A percentile compares a stretch with the other conserved stretches of the same genome.
phyloP scores from a whole-genome alignment of 2,797 vertebrate species.

The Staurois parvus region DNA sequence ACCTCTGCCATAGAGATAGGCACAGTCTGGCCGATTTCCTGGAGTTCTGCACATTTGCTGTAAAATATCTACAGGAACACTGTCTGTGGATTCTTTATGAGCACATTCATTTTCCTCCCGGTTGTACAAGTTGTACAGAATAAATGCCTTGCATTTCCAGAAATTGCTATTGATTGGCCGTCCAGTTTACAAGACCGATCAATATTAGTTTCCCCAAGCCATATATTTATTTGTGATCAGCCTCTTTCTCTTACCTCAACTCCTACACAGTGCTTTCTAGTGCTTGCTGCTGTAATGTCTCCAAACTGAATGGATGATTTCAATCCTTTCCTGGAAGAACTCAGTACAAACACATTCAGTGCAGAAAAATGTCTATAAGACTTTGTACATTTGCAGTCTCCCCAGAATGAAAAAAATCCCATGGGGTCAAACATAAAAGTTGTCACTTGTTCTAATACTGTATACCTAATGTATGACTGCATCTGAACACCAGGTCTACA shows the following conservation, averaged over 20 bases:
- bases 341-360: slow-evolving; percentile 68
- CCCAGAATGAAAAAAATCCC: slow-evolving; percentile 7
- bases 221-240: slow-evolving; percentile 76
- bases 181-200: slow-evolving; percentile 77
- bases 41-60: slow-evolving; percentile 53
- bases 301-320: slow-evolving; percentile 78
- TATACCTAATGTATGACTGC: too few relatives aligned
- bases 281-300: slow-evolving; percentile 72
- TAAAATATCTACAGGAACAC: slow-evolving; percentile 62
- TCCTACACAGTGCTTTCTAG: slow-evolving; percentile 72
- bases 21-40: slow-evolving; percentile 6
- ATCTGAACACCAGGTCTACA: too few relatives aligned
- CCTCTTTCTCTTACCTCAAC: slow-evolving; percentile 67
- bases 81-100: slow-evolving; percentile 71
- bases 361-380: slow-evolving; percentile 38
- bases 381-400: slow-evolving; percentile 29
- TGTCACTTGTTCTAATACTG: not conserved
- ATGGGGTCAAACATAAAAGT: not conserved
- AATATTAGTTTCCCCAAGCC: slow-evolving; percentile 71
- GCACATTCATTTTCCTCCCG: slow-evolving; percentile 75
- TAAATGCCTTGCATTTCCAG: slow-evolving; percentile 78
- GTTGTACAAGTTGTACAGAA: slow-evolving; percentile 73
- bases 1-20: not conserved
- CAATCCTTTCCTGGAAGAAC: slow-evolving; percentile 77
- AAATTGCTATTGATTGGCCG: slow-evolving; percentile 80